Base-by-base conservation (phyloP, 2,113 vertebrate genomes). In the Artemisiospiza belli region DNA sequence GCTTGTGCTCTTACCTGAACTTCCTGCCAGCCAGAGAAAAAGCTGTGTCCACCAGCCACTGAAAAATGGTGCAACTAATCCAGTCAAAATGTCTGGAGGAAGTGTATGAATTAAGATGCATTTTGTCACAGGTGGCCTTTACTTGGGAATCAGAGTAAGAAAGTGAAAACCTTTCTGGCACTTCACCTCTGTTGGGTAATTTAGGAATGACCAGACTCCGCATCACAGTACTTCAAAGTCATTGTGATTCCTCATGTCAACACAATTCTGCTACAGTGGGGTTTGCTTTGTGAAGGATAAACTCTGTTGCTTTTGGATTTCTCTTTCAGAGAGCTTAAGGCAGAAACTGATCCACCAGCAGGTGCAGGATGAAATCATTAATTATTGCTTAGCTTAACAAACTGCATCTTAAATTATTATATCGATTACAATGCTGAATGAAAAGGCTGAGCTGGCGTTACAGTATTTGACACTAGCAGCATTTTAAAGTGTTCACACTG, bases 341-440 rank as follows among this genome's bases (percentile, higher is more conserved):
- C 43, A 83, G 79, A 81, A 91, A 74, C 54, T 15, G 61, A 78
- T 85, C 66, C 37, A 47, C 51, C 28, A 58, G 82, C 67, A 92
- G 81, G 83, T 93, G 61, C 57, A 44, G 61, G 59, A 47, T 64
- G 55, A 78, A 70, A 74, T 88, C 14, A 41, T 87, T 95, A 93
- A 88, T 95, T 95, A 94, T 77, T 84, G 86, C 72, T 88, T 88
- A 63, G 58, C 33, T 95, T 95, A 92, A 95, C 88, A 92, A 90
- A 86, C 79, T 83, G 59, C 90, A 68, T 92, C 90, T 91, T 86
- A 93, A 83, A 81, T 93, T 83, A 88, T 94, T 39, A 58, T 95
- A 96, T 93, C 0, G 37, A 91, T 93, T 93, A 68, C 64, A 51
- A 25, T 35, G 47, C 46, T 89, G 92, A 92, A 89, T 82, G 83